Base-by-base conservation (phyloP, 2,888 invertebrate species). In the Agelastica alni region DNA sequence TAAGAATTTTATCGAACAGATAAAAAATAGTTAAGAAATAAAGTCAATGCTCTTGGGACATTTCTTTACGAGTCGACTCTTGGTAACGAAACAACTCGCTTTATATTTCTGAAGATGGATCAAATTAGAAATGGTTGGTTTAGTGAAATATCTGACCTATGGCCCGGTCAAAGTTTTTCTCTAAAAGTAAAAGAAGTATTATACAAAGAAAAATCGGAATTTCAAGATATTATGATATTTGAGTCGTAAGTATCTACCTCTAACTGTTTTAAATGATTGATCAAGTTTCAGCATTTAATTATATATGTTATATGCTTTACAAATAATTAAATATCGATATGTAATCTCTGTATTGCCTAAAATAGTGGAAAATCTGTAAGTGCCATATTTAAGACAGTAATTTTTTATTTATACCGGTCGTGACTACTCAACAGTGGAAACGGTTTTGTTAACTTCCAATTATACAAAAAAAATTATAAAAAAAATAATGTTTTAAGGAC, bases 91-190 rank as follows among this genome's bases (percentile, higher is more conserved):
- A 26, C 26, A 26, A 9, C 26, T 9, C 16, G 3, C 9, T 9
- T 34, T 34, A n/a, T n/a, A n/a, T 32, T 16, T 4, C 7, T 32
- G 6, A 44, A 36, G 2, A 75, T 75, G 75, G 72, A 76, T 60
- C 58, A 59, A 31, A 69, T 95, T 52, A 84, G 83, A 66, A 81
- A 87, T 68, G 91, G 92, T 59, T 98, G 97, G 97, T 98, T 95
- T 74, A 91, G 90, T 62, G 98, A 98, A 80, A 80, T 89, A 12
- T 93, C 89, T 70, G 88, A 89, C 32, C 79, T 96, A 68, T 96
- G 95, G 94, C 92, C 93, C 0, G 96, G 96, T 0, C 88, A 94
- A 65, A 86, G 89, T 12, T 86, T 95, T 70, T 95, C 95, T 0
- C 79, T 97, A 57, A 84, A 93, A 81, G 87, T 96, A 0, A 86